Evolutionary conservation across 2,797 vertebrate species (phyloP).

Genomic region (Botia almorhae): DNA sequence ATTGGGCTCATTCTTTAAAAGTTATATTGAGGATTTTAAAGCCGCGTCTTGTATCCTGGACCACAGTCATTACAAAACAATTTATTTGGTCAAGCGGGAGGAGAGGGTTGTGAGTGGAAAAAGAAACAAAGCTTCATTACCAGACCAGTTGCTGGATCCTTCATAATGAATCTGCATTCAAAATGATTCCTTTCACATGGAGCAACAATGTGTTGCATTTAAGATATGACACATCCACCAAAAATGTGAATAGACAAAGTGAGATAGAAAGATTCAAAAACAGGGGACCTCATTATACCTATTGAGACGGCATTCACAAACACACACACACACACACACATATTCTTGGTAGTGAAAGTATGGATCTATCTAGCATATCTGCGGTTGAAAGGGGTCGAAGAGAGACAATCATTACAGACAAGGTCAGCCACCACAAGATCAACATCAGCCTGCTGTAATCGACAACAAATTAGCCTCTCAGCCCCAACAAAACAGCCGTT

Average conservation of each 20-base stretch:
- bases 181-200: constrained; percentile 53
- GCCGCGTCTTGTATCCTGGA: constrained; percentile 17
- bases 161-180: constrained; percentile 15
- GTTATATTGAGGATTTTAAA: constrained; percentile 38
- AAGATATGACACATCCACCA: constrained; percentile 47
- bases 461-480: constrained; percentile 17
- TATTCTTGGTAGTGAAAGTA: not conserved
- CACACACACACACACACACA: not conserved
- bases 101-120: not conserved
- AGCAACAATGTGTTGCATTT: constrained; percentile 52
- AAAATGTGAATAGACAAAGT: not conserved
- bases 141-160: constrained; percentile 4
- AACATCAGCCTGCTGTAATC: constrained; percentile 14
- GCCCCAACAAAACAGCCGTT: not conserved
- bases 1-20: constrained; percentile 44
- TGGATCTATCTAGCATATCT: not conserved
- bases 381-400: constrained; percentile 20
- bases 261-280: not conserved
- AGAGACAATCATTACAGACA: constrained; percentile 32
- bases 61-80: constrained; percentile 22
- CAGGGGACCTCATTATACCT: constrained; percentile 14
- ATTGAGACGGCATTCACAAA: not conserved
- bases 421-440: constrained; percentile 35
- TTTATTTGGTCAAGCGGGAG: constrained; percentile 24
- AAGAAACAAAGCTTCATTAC: constrained; percentile 40